phyloP scores from a whole-genome alignment of 2,113 vertebrate genomes.

The Pygoscelis adeliae region DNA sequence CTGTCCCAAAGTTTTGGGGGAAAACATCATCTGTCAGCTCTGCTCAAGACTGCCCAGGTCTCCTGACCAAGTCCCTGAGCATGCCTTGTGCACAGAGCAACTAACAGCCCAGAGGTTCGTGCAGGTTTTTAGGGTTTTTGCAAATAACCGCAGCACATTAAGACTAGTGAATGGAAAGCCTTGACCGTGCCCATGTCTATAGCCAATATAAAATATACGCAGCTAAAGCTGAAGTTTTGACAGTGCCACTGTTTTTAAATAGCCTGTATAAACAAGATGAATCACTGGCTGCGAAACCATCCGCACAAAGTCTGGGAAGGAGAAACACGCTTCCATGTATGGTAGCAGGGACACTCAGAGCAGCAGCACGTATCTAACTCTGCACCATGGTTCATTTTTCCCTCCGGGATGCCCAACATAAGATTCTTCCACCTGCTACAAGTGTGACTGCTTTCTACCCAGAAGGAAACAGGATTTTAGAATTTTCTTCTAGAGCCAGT shows the following conservation, averaged over 20 bases:
- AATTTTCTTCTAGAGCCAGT: neutral
- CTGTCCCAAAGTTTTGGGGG: neutral
- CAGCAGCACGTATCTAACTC: neutral
- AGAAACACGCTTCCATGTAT: neutral
- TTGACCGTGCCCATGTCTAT: neutral
- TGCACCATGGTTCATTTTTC: neutral
- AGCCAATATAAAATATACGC: neutral
- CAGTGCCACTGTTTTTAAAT: neutral
- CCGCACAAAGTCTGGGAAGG: neutral
- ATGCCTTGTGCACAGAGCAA: rapidly evolving
- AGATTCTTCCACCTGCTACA: neutral
- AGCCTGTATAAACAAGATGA: neutral
- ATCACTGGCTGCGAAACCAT: neutral
- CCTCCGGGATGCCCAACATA: rapidly evolving
- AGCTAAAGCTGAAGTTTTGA: neutral
- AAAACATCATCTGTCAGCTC: neutral
- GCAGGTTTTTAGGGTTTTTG: neutral
- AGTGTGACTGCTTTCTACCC: neutral
- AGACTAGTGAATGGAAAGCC: neutral
- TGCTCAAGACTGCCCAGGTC: neutral
- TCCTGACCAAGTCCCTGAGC: neutral
- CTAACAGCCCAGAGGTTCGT: rapidly evolving
- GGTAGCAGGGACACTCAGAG: neutral
- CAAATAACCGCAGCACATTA: rapidly evolving
- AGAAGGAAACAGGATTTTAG: neutral